phyloP scores from a whole-genome alignment of 2,113 vertebrate species.

The Pycnonotus jocosus region DNA sequence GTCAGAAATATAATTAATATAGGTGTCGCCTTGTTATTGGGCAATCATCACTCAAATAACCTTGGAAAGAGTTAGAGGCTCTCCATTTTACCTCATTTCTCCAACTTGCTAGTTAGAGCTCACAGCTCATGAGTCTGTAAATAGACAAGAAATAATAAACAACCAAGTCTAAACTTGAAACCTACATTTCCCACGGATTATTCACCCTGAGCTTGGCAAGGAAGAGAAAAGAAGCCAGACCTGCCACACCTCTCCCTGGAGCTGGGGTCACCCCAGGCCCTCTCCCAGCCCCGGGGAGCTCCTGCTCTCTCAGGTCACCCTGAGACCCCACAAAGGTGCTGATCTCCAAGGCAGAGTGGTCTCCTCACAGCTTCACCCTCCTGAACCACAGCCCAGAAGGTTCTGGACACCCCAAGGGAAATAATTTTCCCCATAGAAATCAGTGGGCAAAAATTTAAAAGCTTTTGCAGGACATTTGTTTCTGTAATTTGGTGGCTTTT shows the following conservation, averaged over 20 bases:
- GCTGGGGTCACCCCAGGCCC: accelerated
- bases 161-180: neutral
- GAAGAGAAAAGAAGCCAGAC: neutral
- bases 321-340: accelerated
- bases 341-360: accelerated
- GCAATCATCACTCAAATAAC: neutral
- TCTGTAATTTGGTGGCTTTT: neutral
- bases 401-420: neutral
- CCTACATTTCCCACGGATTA: accelerated
- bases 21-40: neutral
- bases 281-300: accelerated
- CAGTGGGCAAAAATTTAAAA: neutral
- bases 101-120: neutral
- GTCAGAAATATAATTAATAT: neutral
- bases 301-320: neutral
- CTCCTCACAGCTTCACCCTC: neutral
- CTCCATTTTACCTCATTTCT: neutral
- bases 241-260: accelerated
- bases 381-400: neutral
- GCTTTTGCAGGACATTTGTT: accelerated
- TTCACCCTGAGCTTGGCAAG: neutral
- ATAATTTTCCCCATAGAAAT: neutral
- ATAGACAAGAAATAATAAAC: neutral
- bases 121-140: neutral
- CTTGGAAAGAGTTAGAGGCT: neutral